Evolutionary conservation across 2,888 invertebrate species (phyloP).

Genomic region (Monoplex corrugatus): DNA sequence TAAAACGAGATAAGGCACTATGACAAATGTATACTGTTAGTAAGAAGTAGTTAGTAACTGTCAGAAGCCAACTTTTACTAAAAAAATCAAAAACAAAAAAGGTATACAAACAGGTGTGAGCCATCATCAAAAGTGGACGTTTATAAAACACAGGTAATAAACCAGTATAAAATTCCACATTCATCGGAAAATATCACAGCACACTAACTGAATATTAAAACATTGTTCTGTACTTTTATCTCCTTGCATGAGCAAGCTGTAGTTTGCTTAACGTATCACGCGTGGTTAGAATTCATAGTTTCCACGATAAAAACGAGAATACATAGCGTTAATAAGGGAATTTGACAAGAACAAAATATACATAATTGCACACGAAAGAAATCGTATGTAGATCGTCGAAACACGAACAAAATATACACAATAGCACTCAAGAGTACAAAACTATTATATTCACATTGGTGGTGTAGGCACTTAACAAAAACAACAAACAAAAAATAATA

Average conservation of each 20-base stretch:
- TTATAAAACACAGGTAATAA: too few relatives aligned
- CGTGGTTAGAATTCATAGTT: background rate
- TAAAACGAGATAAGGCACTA: too few relatives aligned
- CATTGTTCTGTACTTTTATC: background rate
- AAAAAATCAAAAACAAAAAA: background rate
- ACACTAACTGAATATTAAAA: too few relatives aligned
- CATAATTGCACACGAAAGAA: background rate
- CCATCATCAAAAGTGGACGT: background rate
- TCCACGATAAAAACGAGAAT: background rate
- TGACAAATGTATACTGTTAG: background rate
- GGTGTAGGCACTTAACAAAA: background rate
- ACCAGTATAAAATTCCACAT: background rate
- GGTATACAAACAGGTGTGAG: background rate
- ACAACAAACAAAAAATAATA: background rate
- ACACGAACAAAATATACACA: slow-evolving; percentile 16
- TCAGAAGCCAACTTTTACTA: slow-evolving; percentile 7
- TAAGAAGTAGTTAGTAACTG: background rate
- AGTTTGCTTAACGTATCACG: background rate
- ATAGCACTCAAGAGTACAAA: background rate
- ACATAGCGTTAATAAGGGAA: background rate
- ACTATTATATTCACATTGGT: background rate
- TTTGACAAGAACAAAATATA: slow-evolving; percentile 25
- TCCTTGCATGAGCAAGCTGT: background rate
- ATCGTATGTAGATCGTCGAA: too few relatives aligned
- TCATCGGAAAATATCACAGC: slow-evolving; percentile 17